A percentile compares a stretch with the other conserved stretches of the same genome.
Evolutionary conservation across 1,140 invertebrate genomes (phyloP).

Genomic region (Zophobas morio): DNA sequence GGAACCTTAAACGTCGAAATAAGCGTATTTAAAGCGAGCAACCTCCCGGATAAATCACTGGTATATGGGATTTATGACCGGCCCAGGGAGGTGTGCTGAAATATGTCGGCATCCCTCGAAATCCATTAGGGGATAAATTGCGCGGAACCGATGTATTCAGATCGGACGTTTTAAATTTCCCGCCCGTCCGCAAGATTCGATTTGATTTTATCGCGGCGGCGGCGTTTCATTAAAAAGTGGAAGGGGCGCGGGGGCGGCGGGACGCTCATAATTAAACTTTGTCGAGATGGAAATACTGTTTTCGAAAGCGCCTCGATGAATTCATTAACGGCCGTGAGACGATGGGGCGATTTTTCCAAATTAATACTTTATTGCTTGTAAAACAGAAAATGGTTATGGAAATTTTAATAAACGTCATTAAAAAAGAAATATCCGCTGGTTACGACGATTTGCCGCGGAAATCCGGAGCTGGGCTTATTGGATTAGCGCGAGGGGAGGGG

Average conservation of each 20-base stretch:
- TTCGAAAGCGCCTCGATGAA: slow-evolving; percentile 3
- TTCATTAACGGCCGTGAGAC: slow-evolving; percentile 9
- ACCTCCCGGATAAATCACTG: slow-evolving; percentile 16
- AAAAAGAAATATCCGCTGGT: no score
- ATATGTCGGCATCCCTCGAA: slow-evolving; percentile 22
- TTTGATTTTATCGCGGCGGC: not conserved
- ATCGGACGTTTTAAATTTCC: slow-evolving; percentile 37
- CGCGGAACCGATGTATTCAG: slow-evolving; percentile 23
- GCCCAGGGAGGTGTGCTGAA: slow-evolving; percentile 18
- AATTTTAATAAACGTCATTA: not conserved
- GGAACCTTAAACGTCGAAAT: slow-evolving; percentile 1
- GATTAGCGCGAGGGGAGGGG: no score
- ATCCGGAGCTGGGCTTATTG: no score
- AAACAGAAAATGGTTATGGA: slow-evolving; percentile 8
- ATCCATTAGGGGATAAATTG: slow-evolving; percentile 36
- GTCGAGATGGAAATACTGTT: slow-evolving; percentile 7
- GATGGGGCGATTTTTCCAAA: not conserved
- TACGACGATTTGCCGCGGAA: no score
- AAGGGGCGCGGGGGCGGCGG: not conserved
- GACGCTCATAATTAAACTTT: slow-evolving; percentile 16
- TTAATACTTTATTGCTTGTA: slow-evolving; percentile 25
- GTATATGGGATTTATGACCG: slow-evolving; percentile 32
- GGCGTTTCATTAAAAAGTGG: slow-evolving; percentile 12
- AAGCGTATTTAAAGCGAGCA: not conserved
- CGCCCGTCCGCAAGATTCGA: slow-evolving; percentile 1